A percentile compares a stretch with the other conserved stretches of the same genome.
Evolutionary conservation across 2,888 invertebrate genomes (phyloP).

Genomic region (Nemoura dubitans): DNA sequence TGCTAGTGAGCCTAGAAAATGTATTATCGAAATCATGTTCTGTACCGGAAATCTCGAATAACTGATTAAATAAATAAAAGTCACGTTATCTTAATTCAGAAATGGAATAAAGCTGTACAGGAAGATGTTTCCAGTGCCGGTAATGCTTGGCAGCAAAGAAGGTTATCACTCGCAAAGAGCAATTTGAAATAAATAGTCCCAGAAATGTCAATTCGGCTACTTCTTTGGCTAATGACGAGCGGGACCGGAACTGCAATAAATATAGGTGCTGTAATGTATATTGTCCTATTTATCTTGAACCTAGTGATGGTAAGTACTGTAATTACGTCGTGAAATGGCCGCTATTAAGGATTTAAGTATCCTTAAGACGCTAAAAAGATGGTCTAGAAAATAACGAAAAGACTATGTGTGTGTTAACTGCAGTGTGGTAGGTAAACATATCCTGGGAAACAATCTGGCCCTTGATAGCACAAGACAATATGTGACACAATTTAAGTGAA

Average conservation of each 20-base stretch:
- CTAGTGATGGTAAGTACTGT: neutral
- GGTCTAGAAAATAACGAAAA: constrained; percentile 12
- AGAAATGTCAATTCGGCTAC: neutral
- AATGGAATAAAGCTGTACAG: constrained; percentile 33
- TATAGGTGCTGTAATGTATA: constrained; percentile 4
- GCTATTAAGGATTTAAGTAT: neutral
- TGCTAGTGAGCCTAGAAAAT: neutral
- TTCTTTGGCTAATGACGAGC: neutral
- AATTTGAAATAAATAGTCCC: neutral
- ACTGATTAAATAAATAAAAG: neutral
- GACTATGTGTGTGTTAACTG: neutral
- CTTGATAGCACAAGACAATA: neutral
- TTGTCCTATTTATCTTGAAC: neutral
- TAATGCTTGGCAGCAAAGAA: neutral
- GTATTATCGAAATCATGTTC: neutral
- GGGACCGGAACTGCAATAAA: constrained; percentile 17
- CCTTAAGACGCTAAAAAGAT: neutral
- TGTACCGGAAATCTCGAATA: neutral
- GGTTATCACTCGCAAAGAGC: constrained; percentile 24
- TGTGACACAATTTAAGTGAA: neutral
- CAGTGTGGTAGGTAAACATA: neutral
- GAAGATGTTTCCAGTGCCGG: constrained; percentile 8
- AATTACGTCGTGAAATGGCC: neutral
- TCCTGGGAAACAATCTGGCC: neutral
- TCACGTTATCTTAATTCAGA: constrained; percentile 13